Base-by-base conservation (phyloP, 2,113 vertebrate genomes). In the Marmota monax region DNA sequence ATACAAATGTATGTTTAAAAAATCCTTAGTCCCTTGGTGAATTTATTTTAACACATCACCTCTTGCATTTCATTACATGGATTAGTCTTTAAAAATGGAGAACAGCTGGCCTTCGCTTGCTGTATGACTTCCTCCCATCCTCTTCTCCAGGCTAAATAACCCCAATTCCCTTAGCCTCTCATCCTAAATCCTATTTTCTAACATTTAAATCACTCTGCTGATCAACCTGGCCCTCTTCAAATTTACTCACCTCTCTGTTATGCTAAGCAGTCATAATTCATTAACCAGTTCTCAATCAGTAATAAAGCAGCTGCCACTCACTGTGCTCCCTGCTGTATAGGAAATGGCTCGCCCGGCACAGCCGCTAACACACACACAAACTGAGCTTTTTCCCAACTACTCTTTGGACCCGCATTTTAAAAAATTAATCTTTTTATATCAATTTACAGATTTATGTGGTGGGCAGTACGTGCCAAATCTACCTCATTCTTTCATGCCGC, bases 101-200 rank as follows among this genome's bases (percentile, higher is more conserved):
- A 96, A 97, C 96, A 97, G 95, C 94, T 97, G 98, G 92, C 77
- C 72, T 93, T 87, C 0, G 0, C 53, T 91, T 93, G 48, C 92
- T 93, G 18, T 11, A n/a, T 72, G 58, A 48, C 84, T 65, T 76
- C 51, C 69, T 92, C 78, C 63, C n/a, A 34, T 72, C 20, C 39
- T 94, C 69, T 95, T 93, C 90, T 96, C 73, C 67, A 90, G 94
- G 63, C 80, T 67, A 76, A 96, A 80, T 97, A 93, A 85, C 73
- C 94, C 91, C 95, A 97, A 96, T 97, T 97, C 97, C 96, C 97
- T 90, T 45, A 96, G 84, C 95, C 58, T 96, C 96, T 96, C 82
- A 86, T 92, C 86, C 92, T 90, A 86, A 95, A 76, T 96, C 96
- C 92, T 72, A 42, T 95, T 97, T 97, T 91, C 95, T 92, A 94